Conservation (phyloP, 2,888 invertebrate genomes). For the Lasioglossum zephyrum region DNA sequence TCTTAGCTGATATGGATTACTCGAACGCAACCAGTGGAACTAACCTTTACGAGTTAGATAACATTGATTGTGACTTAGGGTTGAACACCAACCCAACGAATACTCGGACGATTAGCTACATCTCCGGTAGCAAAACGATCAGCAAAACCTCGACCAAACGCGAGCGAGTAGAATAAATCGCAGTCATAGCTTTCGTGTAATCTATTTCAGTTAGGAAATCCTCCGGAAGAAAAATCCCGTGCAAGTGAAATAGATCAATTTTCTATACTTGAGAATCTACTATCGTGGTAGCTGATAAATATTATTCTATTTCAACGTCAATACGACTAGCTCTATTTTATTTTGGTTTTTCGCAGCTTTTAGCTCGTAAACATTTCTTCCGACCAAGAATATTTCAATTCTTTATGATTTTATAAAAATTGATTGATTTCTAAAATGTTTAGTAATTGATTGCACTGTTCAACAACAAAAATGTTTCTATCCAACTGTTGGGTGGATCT, state of each 20-base stretch:
- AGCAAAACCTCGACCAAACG: neutral
- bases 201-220: neutral
- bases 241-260: neutral
- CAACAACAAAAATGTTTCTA: no score
- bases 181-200: neutral
- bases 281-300: no score
- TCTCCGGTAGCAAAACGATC: neutral
- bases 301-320: no score
- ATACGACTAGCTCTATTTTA: no score
- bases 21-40: neutral
- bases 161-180: neutral
- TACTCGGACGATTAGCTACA: neutral
- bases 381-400: no score
- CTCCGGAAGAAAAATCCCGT: neutral
- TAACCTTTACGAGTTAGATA: neutral
- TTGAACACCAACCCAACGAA: neutral
- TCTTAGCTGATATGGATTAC: conserved; percentile 5
- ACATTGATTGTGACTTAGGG: neutral
- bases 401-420: no score
- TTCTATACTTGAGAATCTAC: no score
- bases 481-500: no score
- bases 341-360: neutral
- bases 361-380: no score
- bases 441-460: no score
- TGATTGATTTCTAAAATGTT: no score